Base-by-base conservation (phyloP, 2,888 invertebrate species). In the Abscondita cerata region DNA sequence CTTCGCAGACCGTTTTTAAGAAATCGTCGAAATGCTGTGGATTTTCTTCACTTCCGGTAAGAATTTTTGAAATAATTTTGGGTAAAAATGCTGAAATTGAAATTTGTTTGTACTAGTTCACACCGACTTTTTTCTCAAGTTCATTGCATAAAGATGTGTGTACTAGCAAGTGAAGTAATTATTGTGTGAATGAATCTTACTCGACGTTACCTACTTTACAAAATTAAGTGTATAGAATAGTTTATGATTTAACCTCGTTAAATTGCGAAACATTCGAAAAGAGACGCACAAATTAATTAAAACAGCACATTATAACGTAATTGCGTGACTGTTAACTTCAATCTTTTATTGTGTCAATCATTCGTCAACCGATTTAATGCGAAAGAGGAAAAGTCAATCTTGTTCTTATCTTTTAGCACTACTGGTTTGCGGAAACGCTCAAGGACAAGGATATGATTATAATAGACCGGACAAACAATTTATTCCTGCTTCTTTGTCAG, bases 391-490 rank as follows among this genome's bases (percentile, higher is more conserved):
- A 41, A 41, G 13, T 15, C 13, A 36, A 19, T 36, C 6, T 36
- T 16, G 18, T 12, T 16, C 9, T 2, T 25, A 25, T 18, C 12
- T 52, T 52, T 58, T 31, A 59, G 52, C 13, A 38, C 11, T 53
- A 16, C 36, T 52, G 1, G 41, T 18, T 1, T 33, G 41, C 12
- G 41, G 33, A 67, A 88, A 87, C n/a, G 86, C 84, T 54, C 90
- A 92, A 82, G 36, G 34, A 18, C 86, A 84, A 74, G 91, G 92
- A 15, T 93, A 93, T 76, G 87, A 86, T 66, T 93, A 93, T 80
- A 88, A 88, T 66, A 85, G 87, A 63, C 92, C 91, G 5, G 83
- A 84, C 51, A 84, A 86, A 70, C 87, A 87, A 0, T 84, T 89
- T 68, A 44, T 51, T 46, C 31, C 41, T 41, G 41, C 16, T 41